Conservation (phyloP, 2,113 vertebrate species). For the Eptesicus fuscus region DNA sequence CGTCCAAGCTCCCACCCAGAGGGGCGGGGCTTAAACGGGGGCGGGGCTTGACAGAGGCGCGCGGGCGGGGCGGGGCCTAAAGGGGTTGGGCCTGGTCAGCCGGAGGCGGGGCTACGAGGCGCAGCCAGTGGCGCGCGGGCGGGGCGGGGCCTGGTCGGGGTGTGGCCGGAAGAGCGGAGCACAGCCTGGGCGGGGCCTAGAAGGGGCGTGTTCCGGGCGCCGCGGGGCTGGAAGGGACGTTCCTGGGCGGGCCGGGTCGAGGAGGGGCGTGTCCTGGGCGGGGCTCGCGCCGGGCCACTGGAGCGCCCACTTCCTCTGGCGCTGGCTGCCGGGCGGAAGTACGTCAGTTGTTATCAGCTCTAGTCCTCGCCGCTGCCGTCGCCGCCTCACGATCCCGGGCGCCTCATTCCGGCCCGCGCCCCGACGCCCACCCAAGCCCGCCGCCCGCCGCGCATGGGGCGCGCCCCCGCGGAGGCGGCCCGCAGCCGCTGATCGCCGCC, state of each 20-base stretch:
- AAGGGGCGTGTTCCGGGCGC: neutral
- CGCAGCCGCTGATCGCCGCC: constrained; percentile 4
- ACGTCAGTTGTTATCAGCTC: constrained; percentile 88
- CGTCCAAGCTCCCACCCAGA: fast-evolving
- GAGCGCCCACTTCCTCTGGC: constrained; percentile 83
- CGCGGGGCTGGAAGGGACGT: neutral
- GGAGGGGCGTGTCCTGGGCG: neutral
- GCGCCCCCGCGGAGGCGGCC: neutral
- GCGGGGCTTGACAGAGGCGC: too few species aligned
- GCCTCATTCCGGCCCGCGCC: constrained; percentile 45
- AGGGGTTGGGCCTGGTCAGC: neutral
- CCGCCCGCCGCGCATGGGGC: constrained; percentile 21
- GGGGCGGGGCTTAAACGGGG: neutral
- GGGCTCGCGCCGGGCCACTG: neutral
- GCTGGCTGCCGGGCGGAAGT: constrained; percentile 87
- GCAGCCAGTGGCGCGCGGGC: neutral
- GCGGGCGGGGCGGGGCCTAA: neutral
- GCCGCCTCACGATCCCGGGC: constrained; percentile 85
- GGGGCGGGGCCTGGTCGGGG: neutral
- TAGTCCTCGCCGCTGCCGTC: constrained; percentile 64
- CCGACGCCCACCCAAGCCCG: neutral
- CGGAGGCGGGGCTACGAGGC: neutral
- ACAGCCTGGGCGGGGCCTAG: neutral
- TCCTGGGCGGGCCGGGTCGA: too few species aligned
- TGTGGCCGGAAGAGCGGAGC: neutral